Base-by-base conservation (phyloP, 1,140 invertebrate species). In the Probaryconus sp. region DNA sequence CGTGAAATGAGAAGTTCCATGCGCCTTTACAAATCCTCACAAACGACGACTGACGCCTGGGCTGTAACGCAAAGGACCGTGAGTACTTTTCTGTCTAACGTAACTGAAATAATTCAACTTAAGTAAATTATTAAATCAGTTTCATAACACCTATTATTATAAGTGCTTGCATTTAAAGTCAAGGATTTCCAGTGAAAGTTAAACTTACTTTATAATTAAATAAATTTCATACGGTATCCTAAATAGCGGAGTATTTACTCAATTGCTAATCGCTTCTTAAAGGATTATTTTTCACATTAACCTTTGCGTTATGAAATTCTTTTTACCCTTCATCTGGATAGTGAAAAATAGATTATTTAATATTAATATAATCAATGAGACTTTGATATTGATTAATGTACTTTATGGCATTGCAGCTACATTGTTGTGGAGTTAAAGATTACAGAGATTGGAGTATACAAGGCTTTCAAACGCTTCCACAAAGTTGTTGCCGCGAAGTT, bases 341-440 rank as follows among this genome's bases (percentile, higher is more conserved):
- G 31, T 50, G 45, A 5, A 50, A 17, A 47, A 16, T 5, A 2
- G 10, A 9, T 17, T 35, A 11, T 45, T 18, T 35, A 6, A 48
- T 31, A 61, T 31, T 38, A 4, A 33, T 35, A 0, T 10, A 35
- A 55, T 55, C 61, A 47, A 56, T 50, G 24, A 56, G 4, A 14
- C 16, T 18, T 37, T 45, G 9, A 45, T 50, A 53, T 56, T 20
- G 31, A 68, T 55, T 24, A 18, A 58, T 30, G 51, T 33, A 63
- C 11, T 68, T 55, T 43, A 14, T 71, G 24, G 71, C 70, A 50
- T 85, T 90, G 5, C 87, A 94, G 85, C 88, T 96, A 28, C 90
- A 94, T 77, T 97, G 95, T 85, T 97, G 95, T 78, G 95, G 95
- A 10, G 93, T 96, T 1, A 89, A 89, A 42, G 89, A 87, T 40